These are phyloP conservation scores for Oncorhynchus keta DNA, from an alignment of 2,113 vertebrate genomes.

Conservation along the genomic window DNA sequence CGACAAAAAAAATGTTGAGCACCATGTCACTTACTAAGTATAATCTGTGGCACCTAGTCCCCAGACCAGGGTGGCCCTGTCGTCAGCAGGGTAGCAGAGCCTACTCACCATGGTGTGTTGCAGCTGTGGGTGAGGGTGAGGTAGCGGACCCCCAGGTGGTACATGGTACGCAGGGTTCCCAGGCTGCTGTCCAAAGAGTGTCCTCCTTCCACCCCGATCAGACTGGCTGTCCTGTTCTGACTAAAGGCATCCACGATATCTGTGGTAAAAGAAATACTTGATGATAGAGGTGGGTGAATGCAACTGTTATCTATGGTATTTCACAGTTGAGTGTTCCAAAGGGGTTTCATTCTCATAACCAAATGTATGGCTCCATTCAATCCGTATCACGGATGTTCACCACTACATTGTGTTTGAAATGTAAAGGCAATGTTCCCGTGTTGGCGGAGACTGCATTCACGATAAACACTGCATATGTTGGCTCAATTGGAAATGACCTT, in stretches of 20 bases:
- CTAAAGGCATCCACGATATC: constrained; percentile 74
- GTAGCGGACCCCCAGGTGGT: constrained; percentile 88
- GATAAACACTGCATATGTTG: too few species aligned
- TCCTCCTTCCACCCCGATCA: constrained; percentile 91
- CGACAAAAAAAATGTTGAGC: too few species aligned
- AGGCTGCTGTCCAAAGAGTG: constrained; percentile 95
- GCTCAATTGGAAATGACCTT: too few species aligned
- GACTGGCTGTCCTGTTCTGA: constrained; percentile 80
- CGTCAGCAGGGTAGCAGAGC: not conserved
- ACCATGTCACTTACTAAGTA: not conserved
- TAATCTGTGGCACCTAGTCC: not conserved
- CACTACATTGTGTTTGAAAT: too few species aligned
- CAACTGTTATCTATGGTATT: too few species aligned
- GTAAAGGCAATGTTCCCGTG: too few species aligned
- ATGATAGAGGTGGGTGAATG: too few species aligned
- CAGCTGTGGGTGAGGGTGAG: constrained; percentile 94
- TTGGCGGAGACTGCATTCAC: too few species aligned
- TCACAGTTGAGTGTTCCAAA: too few species aligned
- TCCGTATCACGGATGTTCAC: too few species aligned
- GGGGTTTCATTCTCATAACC: too few species aligned
- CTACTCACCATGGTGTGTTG: constrained; percentile 89
- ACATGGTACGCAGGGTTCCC: constrained; percentile 82
- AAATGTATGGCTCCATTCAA: too few species aligned
- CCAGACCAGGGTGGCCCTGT: not conserved
- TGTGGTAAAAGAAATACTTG: constrained; percentile 37